Base-by-base conservation (phyloP, 2,113 vertebrate species). In the Chauna torquata region DNA sequence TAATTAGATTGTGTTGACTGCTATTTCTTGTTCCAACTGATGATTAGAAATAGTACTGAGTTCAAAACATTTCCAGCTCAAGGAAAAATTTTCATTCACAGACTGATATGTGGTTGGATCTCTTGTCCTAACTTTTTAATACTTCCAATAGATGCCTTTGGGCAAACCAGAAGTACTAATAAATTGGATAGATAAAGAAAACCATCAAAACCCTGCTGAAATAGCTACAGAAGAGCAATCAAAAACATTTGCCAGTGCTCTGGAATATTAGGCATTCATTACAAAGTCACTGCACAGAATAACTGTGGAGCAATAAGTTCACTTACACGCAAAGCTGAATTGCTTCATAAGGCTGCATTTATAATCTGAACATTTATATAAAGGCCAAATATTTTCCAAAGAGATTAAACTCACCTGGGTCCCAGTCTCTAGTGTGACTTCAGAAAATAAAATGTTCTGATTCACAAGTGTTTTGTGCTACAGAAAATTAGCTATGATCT, bases 171-270 rank as follows among this genome's bases (percentile, higher is more conserved):
- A 95, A 74, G 75, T 82, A 81, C 64, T 94, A 86, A 65, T 82
- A 97, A 96, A 88, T 86, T 90, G 34, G 34, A 91, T 4, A 94
- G 83, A 96, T 94, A 96, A 94, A 96, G 69, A 79, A 97, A 98
- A 92, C 54, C 74, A 94, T 92, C 70, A 93, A 90, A 94, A 10
- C 30, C 11, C 30, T 79, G 38, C 4, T 58, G 45, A 96, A 88
- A 88, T 74, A 90, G 49, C 62, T 94, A 74, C 28, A 81, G 69
- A 95, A 90, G 94, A 90, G n/a, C 42, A 96, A 94, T 79, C 24
- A 92, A 89, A 96, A 62, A 44, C 12, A 71, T 93, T 97, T 90
- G 4, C n/a, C 13, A 75, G 16, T 52, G 40, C 58, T 89, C 57
- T 89, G 27, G 95, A 94, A 97, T 94, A 95, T 91, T 92, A 94